These are phyloP conservation scores for Tachysurus vachellii DNA, from an alignment of 2,113 vertebrate genomes.

Conservation along the genomic window DNA sequence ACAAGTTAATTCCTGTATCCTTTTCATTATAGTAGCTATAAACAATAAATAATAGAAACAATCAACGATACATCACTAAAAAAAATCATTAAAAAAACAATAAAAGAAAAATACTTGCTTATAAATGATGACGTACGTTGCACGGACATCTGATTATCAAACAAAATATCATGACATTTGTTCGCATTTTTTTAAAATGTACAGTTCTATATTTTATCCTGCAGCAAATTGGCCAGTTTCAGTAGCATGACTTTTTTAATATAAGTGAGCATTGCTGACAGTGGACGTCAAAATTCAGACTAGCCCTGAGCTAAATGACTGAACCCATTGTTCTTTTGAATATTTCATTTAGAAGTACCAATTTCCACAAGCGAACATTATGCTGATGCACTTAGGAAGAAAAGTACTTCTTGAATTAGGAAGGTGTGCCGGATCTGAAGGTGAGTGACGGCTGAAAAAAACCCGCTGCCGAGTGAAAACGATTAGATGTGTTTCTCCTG, in stretches of 20 bases:
- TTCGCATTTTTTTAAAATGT: background rate
- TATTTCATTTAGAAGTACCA: constrained; percentile 23
- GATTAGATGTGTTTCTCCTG: constrained; percentile 27
- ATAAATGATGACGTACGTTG: background rate
- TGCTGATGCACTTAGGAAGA: constrained; percentile 18
- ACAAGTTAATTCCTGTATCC: background rate
- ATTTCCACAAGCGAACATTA: constrained; percentile 22
- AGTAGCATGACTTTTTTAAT: background rate
- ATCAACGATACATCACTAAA: background rate
- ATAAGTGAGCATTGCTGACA: background rate
- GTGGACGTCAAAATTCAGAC: background rate
- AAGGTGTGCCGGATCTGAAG: background rate
- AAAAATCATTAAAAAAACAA: background rate
- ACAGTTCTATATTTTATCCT: background rate
- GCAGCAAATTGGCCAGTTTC: background rate
- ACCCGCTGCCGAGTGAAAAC: constrained; percentile 7
- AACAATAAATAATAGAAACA: background rate
- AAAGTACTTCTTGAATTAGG: constrained; percentile 29
- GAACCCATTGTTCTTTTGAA: constrained; percentile 10
- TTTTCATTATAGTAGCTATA: background rate
- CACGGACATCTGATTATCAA: background rate
- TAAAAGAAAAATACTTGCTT: background rate
- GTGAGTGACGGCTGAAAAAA: constrained; percentile 24
- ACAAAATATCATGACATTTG: background rate
- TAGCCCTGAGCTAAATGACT: background rate